A percentile compares a stretch with the other conserved stretches of the same genome.
Evolutionary conservation across 1,140 invertebrate species (phyloP).

Genomic region (Drosophila lowei): DNA sequence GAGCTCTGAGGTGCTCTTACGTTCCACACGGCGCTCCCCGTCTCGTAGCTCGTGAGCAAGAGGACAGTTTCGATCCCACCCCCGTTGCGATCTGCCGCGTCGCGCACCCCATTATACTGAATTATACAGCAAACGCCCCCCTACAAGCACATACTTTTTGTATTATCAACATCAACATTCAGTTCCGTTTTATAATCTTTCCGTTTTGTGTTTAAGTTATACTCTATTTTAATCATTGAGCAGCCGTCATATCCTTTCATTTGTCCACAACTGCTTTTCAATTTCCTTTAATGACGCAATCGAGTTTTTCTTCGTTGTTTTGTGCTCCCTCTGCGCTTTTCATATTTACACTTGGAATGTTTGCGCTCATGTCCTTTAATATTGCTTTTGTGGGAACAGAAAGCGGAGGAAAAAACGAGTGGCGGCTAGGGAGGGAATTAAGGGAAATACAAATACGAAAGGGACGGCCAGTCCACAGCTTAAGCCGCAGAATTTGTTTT

Average conservation of each 20-base stretch:
- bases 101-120: no score
- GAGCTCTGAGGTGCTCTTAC: no score
- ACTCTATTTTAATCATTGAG: background rate
- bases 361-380: constrained; percentile 38
- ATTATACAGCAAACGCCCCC: no score
- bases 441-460: constrained; percentile 2
- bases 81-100: no score
- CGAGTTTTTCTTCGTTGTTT: background rate
- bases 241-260: background rate
- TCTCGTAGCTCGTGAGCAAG: no score
- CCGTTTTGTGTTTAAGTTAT: no score
- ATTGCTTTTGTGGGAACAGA: constrained; percentile 21
- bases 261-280: background rate
- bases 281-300: background rate
- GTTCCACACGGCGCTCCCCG: no score
- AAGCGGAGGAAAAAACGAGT: background rate
- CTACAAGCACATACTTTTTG: no score
- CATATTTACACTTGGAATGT: constrained; percentile 36
- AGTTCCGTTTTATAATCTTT: no score
- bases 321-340: background rate
- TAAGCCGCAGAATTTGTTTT: constrained; percentile 14
- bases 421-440: constrained; percentile 1
- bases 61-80: no score
- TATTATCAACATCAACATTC: no score
- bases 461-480: constrained; percentile 11